Evolutionary conservation across 2,797 vertebrate species (phyloP), one percentile per base, ranked within the genome.

Genomic region (Pseudochromis fuscus): DNA sequence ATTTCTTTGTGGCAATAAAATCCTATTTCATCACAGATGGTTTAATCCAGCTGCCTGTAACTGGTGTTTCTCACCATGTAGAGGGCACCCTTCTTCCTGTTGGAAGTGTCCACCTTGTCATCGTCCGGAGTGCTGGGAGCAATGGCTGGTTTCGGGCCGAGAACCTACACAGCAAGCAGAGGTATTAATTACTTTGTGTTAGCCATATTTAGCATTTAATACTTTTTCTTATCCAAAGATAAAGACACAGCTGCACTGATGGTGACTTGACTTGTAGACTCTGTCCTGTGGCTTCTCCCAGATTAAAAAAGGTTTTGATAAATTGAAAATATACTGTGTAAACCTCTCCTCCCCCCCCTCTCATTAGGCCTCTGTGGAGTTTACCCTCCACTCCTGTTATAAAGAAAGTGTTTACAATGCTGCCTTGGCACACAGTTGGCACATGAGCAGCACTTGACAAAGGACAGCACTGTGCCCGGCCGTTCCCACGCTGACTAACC

Each of bases 31-130:
- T n/a, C 18, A 18, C 1, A 45, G 40, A 42, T 19, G 16, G 7
- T 64, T 31, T 31, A 9, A 40, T n/a, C 42, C 0, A 59, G n/a
- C 15, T n/a, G 33, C 7, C 46, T 0, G 23, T 10, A 24, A 19
- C 10, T 28, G 23, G 42, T 18, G 24, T 15, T 59, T 33, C 71
- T 69, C 86, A 95, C 95, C 94, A 94, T 92, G 85, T 93, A 92
- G 80, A 95, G 94, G 74, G 87, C 68, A 2, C 81, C 92, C 89
- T 94, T 95, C 63, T 90, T 93, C 84, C 55, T 93, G 88, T 94
- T 94, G 77, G 79, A 30, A 12, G 12, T 56, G 3, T 95, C 94
- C 65, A 85, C 91, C 9, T 40, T 77, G 0, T 90, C 89, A 52
- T 95, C 93, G 24, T 95, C 94, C 0, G 69, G 31, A 52, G 50